Evolutionary conservation across 2,797 vertebrate species (phyloP).

Genomic region (Oreochromis mossambicus): DNA sequence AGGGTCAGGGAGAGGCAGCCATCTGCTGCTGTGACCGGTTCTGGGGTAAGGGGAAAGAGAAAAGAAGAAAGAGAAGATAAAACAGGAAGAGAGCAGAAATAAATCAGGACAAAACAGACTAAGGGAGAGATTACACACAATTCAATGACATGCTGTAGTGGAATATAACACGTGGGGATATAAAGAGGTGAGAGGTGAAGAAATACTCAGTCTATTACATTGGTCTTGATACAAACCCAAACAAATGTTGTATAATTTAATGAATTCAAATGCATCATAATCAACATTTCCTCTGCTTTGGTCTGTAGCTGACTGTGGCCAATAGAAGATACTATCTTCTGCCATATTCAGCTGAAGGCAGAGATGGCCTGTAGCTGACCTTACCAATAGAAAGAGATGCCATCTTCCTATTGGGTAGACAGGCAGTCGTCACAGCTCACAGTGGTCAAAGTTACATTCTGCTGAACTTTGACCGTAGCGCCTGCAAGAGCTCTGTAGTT

Average conservation of each 20-base stretch:
- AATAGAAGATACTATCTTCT: fast-evolving
- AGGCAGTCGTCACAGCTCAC: neutral
- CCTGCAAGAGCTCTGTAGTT: neutral
- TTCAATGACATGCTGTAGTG: neutral
- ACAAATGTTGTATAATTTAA: neutral
- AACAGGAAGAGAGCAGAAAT: fast-evolving
- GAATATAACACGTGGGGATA: neutral
- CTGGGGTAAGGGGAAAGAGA: neutral
- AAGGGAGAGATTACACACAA: neutral
- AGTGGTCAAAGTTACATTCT: neutral
- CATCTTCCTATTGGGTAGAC: neutral
- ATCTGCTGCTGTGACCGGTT: fast-evolving
- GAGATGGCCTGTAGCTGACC: fast-evolving
- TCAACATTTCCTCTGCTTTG: neutral
- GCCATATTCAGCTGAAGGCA: neutral
- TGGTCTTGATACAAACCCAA: neutral
- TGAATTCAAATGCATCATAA: neutral
- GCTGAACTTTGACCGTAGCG: fast-evolving
- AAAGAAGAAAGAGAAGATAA: neutral
- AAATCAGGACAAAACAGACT: neutral
- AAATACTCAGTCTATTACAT: neutral
- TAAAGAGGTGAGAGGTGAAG: neutral
- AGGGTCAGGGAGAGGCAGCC: neutral
- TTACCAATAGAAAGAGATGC: neutral
- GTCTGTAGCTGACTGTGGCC: neutral